A percentile compares a stretch with the other conserved stretches of the same genome.
Conservation (phyloP, 2,797 vertebrate species). For the Vireo griseus region DNA sequence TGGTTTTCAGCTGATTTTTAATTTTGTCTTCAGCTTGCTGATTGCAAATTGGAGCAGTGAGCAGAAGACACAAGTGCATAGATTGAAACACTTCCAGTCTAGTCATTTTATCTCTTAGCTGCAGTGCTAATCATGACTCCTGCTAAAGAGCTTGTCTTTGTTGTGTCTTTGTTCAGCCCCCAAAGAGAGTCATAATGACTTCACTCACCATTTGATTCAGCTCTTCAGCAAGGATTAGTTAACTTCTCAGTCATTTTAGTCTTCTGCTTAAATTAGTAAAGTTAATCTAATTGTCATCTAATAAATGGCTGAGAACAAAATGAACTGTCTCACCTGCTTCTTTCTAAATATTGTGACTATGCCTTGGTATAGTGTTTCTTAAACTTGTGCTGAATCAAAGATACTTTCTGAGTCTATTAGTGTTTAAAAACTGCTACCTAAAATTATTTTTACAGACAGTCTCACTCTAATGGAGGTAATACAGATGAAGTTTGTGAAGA, state of each 20-base stretch:
- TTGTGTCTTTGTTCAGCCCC: neutral
- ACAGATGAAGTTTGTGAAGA: slow-evolving; percentile 32
- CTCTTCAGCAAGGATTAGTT: neutral
- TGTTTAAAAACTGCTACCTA: neutral
- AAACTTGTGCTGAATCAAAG: neutral
- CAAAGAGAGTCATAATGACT: neutral
- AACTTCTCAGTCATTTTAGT: neutral
- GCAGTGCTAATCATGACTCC: neutral
- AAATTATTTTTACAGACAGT: neutral
- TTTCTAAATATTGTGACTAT: neutral
- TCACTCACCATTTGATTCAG: neutral
- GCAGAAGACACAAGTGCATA: neutral
- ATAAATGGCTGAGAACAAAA: neutral
- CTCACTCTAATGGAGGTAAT: neutral
- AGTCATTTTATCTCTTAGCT: neutral
- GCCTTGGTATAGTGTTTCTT: neutral
- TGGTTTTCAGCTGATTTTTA: neutral
- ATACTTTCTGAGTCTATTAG: neutral
- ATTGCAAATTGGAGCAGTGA: neutral
- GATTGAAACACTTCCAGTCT: neutral
- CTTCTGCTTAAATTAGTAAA: neutral
- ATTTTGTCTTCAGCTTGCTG: neutral
- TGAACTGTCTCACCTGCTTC: neutral
- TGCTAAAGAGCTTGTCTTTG: neutral
- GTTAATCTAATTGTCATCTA: neutral